phyloP scores from a whole-genome alignment of 2,113 vertebrate genomes.

The Calyptomena viridis region DNA sequence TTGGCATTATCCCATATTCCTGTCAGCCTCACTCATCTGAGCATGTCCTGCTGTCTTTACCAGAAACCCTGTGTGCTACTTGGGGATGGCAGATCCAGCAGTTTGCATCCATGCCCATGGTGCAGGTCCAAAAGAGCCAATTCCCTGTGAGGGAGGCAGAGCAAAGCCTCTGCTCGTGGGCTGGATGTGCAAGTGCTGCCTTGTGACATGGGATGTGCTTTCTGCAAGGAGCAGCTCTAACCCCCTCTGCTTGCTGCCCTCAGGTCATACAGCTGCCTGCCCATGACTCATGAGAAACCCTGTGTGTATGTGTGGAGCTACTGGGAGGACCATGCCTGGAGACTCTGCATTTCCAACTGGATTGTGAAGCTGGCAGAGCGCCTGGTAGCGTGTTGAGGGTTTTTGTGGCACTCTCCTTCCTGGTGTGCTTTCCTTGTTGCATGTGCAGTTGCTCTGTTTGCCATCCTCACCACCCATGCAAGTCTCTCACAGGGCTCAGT shows the following conservation, averaged over 20 bases:
- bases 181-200: fast-evolving
- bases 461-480: neutral
- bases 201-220: neutral
- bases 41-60: neutral
- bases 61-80: neutral
- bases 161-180: neutral
- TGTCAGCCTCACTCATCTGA: neutral
- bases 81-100: neutral
- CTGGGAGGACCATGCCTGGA: slow-evolving; percentile 90
- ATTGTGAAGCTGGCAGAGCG: slow-evolving; percentile 88
- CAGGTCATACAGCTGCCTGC: slow-evolving; percentile 87
- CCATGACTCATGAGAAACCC: slow-evolving; percentile 78
- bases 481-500: neutral
- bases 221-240: neutral
- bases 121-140: neutral
- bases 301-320: slow-evolving; percentile 85
- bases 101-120: neutral
- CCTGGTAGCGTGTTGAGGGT: slow-evolving; percentile 72
- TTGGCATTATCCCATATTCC: neutral
- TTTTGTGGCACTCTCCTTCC: neutral
- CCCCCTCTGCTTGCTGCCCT: neutral
- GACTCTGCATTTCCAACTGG: slow-evolving; percentile 85
- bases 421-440: neutral
- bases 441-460: neutral
- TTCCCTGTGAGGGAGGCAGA: neutral